Evolutionary conservation across 2,888 invertebrate species (phyloP).

Genomic region (Spodoptera exigua): DNA sequence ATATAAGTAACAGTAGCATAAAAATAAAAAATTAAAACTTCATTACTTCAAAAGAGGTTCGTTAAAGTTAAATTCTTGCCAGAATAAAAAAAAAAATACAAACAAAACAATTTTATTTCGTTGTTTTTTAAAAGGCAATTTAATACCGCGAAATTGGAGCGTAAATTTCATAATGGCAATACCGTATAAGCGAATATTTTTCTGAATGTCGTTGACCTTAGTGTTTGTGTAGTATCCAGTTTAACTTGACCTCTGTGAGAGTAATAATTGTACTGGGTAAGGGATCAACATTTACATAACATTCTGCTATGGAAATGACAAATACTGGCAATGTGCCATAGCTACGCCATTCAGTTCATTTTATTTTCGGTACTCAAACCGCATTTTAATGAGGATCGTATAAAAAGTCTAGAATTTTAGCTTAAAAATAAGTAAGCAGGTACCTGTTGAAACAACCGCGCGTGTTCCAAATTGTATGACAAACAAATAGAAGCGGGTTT

Average conservation of each 20-base stretch:
- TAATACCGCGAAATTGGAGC: slow-evolving; percentile 24
- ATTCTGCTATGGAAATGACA: slow-evolving; percentile 71
- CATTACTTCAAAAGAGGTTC: slow-evolving; percentile 1
- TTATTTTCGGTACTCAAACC: slow-evolving; percentile 79
- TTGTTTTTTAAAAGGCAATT: slow-evolving; percentile 31
- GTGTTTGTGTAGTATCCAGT: slow-evolving; percentile 48
- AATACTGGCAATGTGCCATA: slow-evolving; percentile 80
- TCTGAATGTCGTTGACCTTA: slow-evolving; percentile 67
- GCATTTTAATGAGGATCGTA: slow-evolving; percentile 78
- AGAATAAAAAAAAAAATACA: slow-evolving; percentile 4
- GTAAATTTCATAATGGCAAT: slow-evolving; percentile 36
- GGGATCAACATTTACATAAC: slow-evolving; percentile 56
- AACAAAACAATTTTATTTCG: slow-evolving; percentile 13
- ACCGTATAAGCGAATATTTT: slow-evolving; percentile 57
- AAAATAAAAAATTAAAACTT: not conserved
- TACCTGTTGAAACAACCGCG: slow-evolving; percentile 54
- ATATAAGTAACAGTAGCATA: too few species aligned
- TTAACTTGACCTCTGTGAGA: slow-evolving; percentile 51
- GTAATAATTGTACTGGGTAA: slow-evolving; percentile 25
- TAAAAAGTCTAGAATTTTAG: slow-evolving; percentile 41
- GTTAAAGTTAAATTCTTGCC: not conserved
- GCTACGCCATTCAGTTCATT: slow-evolving; percentile 69
- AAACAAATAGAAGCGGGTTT: not conserved
- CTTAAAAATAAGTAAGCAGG: slow-evolving; percentile 41
- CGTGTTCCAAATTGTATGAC: not conserved